A percentile compares a stretch with the other conserved stretches of the same genome.
These are phyloP conservation scores for Phylloscopus collybita DNA, from an alignment of 2,797 vertebrate genomes.

Conservation along the genomic window DNA sequence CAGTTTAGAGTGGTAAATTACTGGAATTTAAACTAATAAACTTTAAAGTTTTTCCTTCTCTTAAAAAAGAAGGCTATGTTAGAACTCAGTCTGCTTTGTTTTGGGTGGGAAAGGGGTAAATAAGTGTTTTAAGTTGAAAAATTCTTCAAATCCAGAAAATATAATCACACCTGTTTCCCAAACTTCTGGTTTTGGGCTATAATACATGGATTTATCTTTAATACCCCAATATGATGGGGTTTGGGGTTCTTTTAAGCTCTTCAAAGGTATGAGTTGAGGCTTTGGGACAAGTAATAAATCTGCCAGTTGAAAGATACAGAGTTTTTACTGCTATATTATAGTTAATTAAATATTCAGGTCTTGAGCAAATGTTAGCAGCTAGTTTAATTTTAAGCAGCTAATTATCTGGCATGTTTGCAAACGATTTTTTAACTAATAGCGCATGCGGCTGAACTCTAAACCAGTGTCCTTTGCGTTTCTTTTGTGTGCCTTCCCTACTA, in stretches of 20 bases:
- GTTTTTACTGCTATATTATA: not conserved
- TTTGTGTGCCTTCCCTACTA: conserved; percentile 75
- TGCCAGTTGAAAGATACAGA: not conserved
- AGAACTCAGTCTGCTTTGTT: not conserved
- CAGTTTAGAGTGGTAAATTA: not conserved
- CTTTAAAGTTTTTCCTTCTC: not conserved
- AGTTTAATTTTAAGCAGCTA: not conserved
- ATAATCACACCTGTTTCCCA: not conserved
- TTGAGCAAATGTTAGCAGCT: not conserved
- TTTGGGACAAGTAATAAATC: not conserved
- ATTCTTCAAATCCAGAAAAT: not conserved
- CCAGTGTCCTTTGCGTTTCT: conserved; percentile 79
- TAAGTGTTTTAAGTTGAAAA: not conserved
- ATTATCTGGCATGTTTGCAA: conserved; percentile 62
- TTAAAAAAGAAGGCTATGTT: not conserved
- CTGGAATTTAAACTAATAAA: not conserved
- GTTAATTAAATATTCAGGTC: not conserved
- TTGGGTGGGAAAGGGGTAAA: not conserved
- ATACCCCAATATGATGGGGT: not conserved
- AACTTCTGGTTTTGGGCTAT: not conserved
- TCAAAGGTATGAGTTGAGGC: not conserved
- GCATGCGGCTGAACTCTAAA: conserved; percentile 76
- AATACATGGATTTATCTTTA: not conserved
- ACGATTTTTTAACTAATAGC: conserved; percentile 65
- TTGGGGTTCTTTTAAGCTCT: not conserved